phyloP scores from a whole-genome alignment of 2,888 invertebrate species.

The Pedicia rivosa region DNA sequence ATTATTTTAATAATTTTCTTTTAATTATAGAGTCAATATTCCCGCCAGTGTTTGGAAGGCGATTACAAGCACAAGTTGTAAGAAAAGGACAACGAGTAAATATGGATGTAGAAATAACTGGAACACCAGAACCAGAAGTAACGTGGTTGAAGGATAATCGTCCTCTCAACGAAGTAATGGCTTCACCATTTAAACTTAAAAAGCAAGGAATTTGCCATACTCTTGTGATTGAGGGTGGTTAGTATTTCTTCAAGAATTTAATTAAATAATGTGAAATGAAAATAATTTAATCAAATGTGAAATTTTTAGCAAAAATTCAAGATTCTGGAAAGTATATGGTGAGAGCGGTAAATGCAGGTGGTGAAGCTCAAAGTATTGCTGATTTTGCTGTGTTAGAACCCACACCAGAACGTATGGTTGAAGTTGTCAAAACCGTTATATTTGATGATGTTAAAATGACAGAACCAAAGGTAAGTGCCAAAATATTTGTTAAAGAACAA shows the following conservation, averaged over 20 bases:
- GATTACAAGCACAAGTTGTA: slow-evolving; percentile 58
- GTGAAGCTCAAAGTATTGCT: slow-evolving; percentile 69
- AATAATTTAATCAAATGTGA: neutral
- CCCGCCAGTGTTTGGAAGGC: slow-evolving; percentile 64
- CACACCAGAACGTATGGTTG: slow-evolving; percentile 48
- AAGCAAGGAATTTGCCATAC: slow-evolving; percentile 51
- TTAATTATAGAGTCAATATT: slow-evolving; percentile 51
- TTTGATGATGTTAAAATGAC: slow-evolving; percentile 36
- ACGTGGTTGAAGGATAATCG: slow-evolving; percentile 58
- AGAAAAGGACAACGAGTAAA: slow-evolving; percentile 52
- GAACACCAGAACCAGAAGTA: slow-evolving; percentile 55
- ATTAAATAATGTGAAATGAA: neutral
- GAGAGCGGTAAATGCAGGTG: slow-evolving; percentile 53
- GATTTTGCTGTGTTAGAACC: slow-evolving; percentile 59
- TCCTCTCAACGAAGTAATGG: slow-evolving; percentile 38
- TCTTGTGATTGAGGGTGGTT: slow-evolving; percentile 56
- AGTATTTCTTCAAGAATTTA: neutral
- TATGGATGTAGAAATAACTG: slow-evolving; percentile 66
- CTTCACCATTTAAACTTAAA: slow-evolving; percentile 37
- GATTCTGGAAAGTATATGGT: slow-evolving; percentile 68
- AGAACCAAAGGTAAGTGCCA: slow-evolving; percentile 22
- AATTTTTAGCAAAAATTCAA: slow-evolving; percentile 34
- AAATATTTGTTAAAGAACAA: slow-evolving; percentile 2
- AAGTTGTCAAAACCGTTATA: slow-evolving; percentile 47
- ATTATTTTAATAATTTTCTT: slow-evolving; percentile 1